A percentile compares a stretch with the other conserved stretches of the same genome.
phyloP scores from a whole-genome alignment of 2,113 vertebrate species.

The Beaufortia kweichowensis region DNA sequence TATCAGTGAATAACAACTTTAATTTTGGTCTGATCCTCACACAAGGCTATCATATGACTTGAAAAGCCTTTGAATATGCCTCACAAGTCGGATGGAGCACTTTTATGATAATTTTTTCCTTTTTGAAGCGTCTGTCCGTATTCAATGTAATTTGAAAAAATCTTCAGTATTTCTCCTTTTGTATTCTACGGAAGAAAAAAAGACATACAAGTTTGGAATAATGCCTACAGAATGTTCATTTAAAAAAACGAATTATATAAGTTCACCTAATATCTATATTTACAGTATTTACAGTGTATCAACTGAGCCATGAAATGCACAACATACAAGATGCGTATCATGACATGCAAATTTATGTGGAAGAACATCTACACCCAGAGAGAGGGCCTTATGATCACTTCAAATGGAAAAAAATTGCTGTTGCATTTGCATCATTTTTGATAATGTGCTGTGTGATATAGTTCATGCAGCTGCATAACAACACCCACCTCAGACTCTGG shows the following conservation, averaged over 20 bases:
- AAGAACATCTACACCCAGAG: background rate
- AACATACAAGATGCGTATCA: background rate
- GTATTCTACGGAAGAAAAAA: no score
- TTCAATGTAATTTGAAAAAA: no score
- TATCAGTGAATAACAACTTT: no score
- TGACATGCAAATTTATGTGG: conserved; percentile 6
- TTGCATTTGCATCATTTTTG: conserved; percentile 13
- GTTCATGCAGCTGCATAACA: conserved; percentile 29
- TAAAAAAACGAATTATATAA: background rate
- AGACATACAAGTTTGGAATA: no score
- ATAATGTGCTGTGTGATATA: conserved; percentile 42
- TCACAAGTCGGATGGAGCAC: no score
- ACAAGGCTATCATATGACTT: no score
- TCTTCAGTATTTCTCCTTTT: no score
- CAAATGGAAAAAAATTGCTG: conserved; percentile 29
- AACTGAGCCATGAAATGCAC: conserved; percentile 8
- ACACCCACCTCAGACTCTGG: conserved; percentile 28
- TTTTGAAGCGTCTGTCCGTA: no score
- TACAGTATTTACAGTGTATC: no score
- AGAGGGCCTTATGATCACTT: conserved; percentile 30
- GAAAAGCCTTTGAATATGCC: no score
- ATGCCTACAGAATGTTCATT: background rate
- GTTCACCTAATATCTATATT: background rate
- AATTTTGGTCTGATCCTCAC: no score
- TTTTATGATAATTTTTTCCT: no score